Base-by-base conservation (phyloP, 1,140 invertebrate species). In the Trigoniulus corallinus region DNA sequence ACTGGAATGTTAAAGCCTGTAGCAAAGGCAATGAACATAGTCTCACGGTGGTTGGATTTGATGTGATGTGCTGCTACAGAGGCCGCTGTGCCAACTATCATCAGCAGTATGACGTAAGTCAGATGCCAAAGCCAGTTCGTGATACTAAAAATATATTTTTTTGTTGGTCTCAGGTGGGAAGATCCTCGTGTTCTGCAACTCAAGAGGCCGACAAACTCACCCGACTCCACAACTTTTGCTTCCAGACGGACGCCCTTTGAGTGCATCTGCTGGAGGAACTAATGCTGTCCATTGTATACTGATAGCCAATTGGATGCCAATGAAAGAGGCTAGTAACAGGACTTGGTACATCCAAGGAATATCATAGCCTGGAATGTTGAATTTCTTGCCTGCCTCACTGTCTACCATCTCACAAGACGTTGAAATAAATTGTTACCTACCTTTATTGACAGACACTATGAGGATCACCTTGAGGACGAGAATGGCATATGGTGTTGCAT, bases 21-120 rank as follows among this genome's bases (percentile, higher is more conserved):
- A 0, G 87, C 83, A 34, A 88, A 72, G 0, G 85, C 87, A 49
- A 94, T 92, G 63, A 89, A 92, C 3, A 79, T 75, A 2, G 87
- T 81, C 67, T 94, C 89, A 0, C 88, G 72, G 62, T 92, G 88
- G 64, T 94, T 93, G 61, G 92, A 87, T 20, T 85, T 77, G 20
- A 93, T 86, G 20, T 84, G 81, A 22, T 84, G 75, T 13, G 84
- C 84, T 57, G 84, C 78, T 26, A 92, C 71, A 3, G 89, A 83
- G 47, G 93, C 67, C 39, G 85, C 75, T 24, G 80, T 81, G 20
- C 92, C 88, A 23, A 88, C 79, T 12, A 87, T 64, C 25, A 93
- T 81, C 18, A 95, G 68, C 61, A 86, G 80, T 48, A 83, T 77
- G 21, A 84, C 77, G 68, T 89, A 89, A 61, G 81, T 72, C 56